These are phyloP conservation scores for Gypaetus barbatus DNA, from an alignment of 2,797 vertebrate species.

Conservation along the genomic window DNA sequence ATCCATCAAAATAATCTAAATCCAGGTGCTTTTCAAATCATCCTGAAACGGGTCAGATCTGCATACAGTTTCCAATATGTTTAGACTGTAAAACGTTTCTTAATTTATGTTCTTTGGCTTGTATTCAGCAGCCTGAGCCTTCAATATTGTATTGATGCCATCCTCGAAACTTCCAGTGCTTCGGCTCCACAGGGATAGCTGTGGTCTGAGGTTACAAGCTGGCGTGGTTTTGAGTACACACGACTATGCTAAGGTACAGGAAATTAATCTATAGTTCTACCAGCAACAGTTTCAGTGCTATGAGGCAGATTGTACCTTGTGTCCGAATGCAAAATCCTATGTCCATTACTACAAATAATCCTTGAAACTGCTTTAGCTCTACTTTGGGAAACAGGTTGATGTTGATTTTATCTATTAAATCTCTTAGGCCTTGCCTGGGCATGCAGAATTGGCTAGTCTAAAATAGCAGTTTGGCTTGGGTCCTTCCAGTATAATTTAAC, in stretches of 20 bases:
- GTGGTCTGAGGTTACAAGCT: background rate
- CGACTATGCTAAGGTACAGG: background rate
- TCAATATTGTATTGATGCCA: conserved; percentile 38
- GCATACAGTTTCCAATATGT: conserved; percentile 47
- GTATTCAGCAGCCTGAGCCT: conserved; percentile 29
- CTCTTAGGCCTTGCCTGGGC: background rate
- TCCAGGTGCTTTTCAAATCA: conserved; percentile 64
- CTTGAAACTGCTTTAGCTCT: background rate
- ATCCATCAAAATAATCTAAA: conserved; percentile 64
- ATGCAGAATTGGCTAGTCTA: background rate
- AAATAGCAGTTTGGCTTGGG: background rate
- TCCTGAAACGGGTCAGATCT: conserved; percentile 17
- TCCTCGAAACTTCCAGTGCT: conserved; percentile 18
- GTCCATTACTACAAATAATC: background rate
- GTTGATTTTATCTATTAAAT: background rate
- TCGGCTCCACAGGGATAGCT: conserved; percentile 11
- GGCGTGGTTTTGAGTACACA: background rate
- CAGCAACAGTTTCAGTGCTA: background rate
- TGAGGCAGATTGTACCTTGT: background rate
- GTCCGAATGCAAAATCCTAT: background rate
- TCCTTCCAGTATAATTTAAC: background rate
- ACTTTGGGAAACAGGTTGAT: background rate
- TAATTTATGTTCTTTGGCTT: conserved; percentile 63
- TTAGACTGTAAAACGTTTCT: conserved; percentile 30
- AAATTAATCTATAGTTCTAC: background rate